These are phyloP conservation scores for Aegotheles bennettii DNA, from an alignment of 2,113 vertebrate genomes.

Conservation along the genomic window DNA sequence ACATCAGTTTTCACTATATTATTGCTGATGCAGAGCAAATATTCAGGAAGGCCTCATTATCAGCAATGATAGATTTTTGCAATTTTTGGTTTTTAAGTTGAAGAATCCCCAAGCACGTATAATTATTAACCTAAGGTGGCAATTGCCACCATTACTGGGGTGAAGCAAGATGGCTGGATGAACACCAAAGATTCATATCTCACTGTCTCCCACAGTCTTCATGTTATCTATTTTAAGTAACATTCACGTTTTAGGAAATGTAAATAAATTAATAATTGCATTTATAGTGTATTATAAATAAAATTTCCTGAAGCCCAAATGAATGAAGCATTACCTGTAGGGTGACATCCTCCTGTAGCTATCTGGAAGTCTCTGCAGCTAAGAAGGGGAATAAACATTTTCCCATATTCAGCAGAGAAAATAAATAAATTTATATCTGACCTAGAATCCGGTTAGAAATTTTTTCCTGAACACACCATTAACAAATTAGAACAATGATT, in stretches of 20 bases:
- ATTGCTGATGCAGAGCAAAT: not conserved
- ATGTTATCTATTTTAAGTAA: not conserved
- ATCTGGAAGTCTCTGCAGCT: not conserved
- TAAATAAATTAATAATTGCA: constrained; percentile 53
- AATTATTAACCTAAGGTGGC: not conserved
- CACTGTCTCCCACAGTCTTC: not conserved
- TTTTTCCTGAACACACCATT: not conserved
- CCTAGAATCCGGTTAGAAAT: not conserved
- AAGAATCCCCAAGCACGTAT: not conserved
- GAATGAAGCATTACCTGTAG: constrained; percentile 2
- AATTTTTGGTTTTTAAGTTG: not conserved
- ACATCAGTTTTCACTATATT: not conserved
- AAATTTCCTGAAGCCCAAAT: not conserved
- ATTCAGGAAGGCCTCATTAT: not conserved
- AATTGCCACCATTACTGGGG: not conserved
- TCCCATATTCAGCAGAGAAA: not conserved
- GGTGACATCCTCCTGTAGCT: not conserved
- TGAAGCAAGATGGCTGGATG: not conserved
- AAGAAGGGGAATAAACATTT: not conserved
- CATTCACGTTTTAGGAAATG: not conserved
- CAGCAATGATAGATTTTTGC: not conserved
- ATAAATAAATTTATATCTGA: not conserved
- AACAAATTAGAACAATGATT: not conserved
- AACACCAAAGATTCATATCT: constrained; percentile 3
- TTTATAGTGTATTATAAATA: constrained; percentile 9